Percentiles rank a stretch among this genome's conserved stretches.
These are phyloP conservation scores for Gymnogyps californianus DNA, from an alignment of 2,113 vertebrate genomes.

Conservation along the genomic window DNA sequence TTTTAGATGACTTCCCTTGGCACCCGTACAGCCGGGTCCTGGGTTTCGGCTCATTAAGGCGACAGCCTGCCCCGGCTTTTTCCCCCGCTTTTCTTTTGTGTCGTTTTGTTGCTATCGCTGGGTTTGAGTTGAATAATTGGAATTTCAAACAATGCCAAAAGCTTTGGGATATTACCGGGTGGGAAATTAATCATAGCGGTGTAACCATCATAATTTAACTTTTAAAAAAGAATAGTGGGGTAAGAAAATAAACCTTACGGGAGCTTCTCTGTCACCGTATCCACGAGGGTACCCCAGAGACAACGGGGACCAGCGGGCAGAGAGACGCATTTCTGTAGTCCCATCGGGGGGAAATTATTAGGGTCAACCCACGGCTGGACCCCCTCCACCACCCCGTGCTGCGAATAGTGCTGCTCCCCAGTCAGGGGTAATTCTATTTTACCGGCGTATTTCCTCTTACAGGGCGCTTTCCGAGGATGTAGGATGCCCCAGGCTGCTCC, in stretches of 20 bases:
- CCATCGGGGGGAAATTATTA: background rate
- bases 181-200: background rate
- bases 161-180: background rate
- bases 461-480: background rate
- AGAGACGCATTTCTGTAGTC: background rate
- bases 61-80: background rate
- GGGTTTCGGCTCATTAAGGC: background rate
- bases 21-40: background rate
- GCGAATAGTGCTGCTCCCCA: background rate
- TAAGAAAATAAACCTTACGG: background rate
- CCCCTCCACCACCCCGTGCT: background rate
- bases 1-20: background rate
- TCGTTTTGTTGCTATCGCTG: rapidly evolving
- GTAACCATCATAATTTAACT: background rate
- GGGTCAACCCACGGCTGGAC: background rate
- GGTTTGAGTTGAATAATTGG: background rate
- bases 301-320: rapidly evolving
- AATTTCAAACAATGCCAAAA: background rate
- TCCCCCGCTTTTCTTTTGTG: background rate
- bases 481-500: background rate
- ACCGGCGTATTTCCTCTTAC: background rate
- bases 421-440: background rate
- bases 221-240: background rate
- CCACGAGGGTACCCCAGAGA: rapidly evolving
- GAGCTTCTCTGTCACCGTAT: background rate